Conservation (phyloP, 2,113 vertebrate genomes). For the human (Homo sapiens) region GRCh38 chr15:53179001-53179500, state of each 20-base stretch:
- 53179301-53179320: no score
- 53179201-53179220: neutral
- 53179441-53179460: no score
- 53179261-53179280: no score
- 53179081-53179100: neutral
- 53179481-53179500: no score
- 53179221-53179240: neutral
- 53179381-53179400: no score
- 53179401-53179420: no score
- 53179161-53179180: neutral
- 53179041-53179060: neutral
- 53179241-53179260: neutral
- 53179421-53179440: no score
- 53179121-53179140: neutral
- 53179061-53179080: neutral
- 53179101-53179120: neutral
- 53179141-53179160: neutral
- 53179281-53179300: no score
- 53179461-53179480: no score
- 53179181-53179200: neutral
- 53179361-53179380: no score
- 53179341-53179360: no score
- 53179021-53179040: neutral
- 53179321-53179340: no score
- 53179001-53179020: neutral